phyloP scores from a whole-genome alignment of 30 jellyfish, hydroid and myxozoan species.

The Turritopsis dohrnii region DNA sequence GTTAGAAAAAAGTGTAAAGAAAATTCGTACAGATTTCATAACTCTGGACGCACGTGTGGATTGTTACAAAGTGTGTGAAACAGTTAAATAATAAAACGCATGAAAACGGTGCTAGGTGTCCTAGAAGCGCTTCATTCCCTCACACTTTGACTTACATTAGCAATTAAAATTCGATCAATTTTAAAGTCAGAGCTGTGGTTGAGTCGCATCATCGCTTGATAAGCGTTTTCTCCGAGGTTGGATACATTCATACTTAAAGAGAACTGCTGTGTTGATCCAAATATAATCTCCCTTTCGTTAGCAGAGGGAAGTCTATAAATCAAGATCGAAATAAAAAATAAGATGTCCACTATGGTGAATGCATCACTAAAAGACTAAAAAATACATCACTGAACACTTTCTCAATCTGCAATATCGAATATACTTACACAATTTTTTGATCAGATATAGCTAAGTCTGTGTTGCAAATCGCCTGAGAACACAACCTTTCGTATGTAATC shows the following conservation, averaged over 20 bases:
- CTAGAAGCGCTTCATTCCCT: too few species aligned
- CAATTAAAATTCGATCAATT: conserved; percentile 19
- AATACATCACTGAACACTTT: too few species aligned
- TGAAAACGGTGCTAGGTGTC: too few species aligned
- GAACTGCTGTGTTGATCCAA: conserved; percentile 20
- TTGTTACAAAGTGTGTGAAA: too few species aligned
- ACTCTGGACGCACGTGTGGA: too few species aligned
- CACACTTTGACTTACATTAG: conserved; percentile 26
- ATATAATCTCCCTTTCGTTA: conserved; percentile 6
- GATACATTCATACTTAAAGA: neutral
- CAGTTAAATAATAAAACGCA: too few species aligned
- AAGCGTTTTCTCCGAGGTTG: conserved; percentile 32
- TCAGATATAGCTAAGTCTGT: conserved; percentile 1
- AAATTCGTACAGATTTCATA: too few species aligned
- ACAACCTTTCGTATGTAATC: neutral
- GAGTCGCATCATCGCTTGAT: conserved; percentile 34
- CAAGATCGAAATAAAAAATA: too few species aligned
- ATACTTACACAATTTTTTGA: neutral
- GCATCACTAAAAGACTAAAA: too few species aligned
- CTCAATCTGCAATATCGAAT: neutral
- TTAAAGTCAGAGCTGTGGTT: conserved; percentile 26
- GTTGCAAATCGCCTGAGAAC: neutral
- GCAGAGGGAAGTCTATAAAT: neutral
- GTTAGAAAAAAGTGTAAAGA: too few species aligned
- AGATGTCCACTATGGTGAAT: too few species aligned